phyloP scores from a whole-genome alignment of 2,888 invertebrate genomes.

The Mimas tiliae region DNA sequence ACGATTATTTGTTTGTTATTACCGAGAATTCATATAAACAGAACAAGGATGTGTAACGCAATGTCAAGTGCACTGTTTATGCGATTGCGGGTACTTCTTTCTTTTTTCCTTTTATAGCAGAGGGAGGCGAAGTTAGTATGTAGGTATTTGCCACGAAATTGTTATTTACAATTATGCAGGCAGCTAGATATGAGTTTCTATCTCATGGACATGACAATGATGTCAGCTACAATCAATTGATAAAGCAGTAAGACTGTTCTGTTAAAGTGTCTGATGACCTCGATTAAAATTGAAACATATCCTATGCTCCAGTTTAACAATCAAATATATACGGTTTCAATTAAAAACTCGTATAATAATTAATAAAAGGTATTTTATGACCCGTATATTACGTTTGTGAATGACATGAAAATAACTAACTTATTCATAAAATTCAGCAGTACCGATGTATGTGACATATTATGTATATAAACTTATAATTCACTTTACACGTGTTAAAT shows the following conservation, averaged over 20 bases:
- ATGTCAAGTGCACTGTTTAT: no score
- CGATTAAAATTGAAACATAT: slow-evolving; percentile 11
- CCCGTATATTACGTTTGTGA: neutral
- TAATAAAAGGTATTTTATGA: neutral
- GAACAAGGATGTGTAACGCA: no score
- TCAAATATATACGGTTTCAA: slow-evolving; percentile 1
- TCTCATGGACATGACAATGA: neutral
- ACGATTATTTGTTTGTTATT: no score
- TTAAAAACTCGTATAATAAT: neutral
- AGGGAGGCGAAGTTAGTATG: no score
- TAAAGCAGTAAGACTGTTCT: neutral
- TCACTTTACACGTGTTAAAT: no score
- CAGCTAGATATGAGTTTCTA: neutral
- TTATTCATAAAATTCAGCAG: neutral
- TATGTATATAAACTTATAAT: neutral
- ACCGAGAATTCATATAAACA: no score
- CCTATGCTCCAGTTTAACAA: neutral
- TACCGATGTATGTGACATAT: neutral
- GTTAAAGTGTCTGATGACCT: slow-evolving; percentile 14
- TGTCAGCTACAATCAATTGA: neutral
- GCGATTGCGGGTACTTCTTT: no score
- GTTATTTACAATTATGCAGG: neutral
- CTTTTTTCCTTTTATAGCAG: no score
- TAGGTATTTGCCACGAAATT: neutral
- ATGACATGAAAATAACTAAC: neutral